Conservation (phyloP, 2,113 vertebrate species). For the Hippolais icterina region DNA sequence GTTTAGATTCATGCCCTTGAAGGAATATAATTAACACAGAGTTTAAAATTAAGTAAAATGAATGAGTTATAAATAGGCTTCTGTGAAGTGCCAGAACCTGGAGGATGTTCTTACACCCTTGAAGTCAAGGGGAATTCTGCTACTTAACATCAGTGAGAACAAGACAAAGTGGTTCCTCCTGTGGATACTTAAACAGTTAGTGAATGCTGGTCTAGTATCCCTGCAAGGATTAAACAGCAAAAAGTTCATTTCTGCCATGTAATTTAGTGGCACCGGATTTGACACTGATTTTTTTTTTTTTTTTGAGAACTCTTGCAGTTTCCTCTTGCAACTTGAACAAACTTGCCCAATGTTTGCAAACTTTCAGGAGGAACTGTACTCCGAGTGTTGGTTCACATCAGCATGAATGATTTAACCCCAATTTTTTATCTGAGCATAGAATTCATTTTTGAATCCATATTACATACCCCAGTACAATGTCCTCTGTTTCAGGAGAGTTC, state of each 20-base stretch:
- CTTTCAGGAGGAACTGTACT: slow-evolving; percentile 5
- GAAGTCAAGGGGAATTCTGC: not conserved
- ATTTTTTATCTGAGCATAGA: not conserved
- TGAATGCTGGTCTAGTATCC: not conserved
- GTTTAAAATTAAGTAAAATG: not conserved
- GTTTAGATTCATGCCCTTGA: not conserved
- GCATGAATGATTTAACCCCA: not conserved
- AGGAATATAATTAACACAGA: not conserved
- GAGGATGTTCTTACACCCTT: not conserved
- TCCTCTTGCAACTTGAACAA: slow-evolving; percentile 2
- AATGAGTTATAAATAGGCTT: not conserved
- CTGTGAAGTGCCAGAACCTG: not conserved
- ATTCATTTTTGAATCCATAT: not conserved
- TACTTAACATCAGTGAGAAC: not conserved
- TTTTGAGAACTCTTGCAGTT: not conserved
- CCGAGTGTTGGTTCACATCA: not conserved
- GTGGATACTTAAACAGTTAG: not conserved
- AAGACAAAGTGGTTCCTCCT: not conserved
- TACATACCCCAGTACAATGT: not conserved
- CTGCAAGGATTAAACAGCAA: not conserved
- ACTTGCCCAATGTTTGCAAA: not conserved
- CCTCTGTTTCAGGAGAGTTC: not conserved
- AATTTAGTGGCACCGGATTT: not conserved
- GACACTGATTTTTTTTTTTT: not conserved
- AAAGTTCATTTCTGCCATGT: not conserved